These are phyloP conservation scores for Chironomus tepperi DNA, from an alignment of 1,140 invertebrate genomes.

Conservation along the genomic window DNA sequence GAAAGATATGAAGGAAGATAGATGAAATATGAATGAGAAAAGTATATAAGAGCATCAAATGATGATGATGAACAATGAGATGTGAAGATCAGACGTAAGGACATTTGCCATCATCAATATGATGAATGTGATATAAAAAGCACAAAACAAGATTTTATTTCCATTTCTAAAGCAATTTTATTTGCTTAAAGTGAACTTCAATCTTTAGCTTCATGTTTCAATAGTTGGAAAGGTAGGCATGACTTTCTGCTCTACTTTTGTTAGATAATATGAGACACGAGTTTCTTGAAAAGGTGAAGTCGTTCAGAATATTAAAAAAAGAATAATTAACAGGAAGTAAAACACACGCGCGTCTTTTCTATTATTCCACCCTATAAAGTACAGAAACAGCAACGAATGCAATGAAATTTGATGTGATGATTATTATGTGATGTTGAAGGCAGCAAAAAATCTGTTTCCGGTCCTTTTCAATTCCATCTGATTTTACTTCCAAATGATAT, in stretches of 20 bases:
- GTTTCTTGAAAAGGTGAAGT: background rate
- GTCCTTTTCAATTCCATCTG: background rate
- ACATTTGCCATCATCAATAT: background rate
- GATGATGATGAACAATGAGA: background rate
- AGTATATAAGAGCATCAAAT: background rate
- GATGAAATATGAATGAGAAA: background rate
- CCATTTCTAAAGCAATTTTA: background rate
- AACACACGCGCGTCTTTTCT: conserved; percentile 18
- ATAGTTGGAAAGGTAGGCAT: background rate
- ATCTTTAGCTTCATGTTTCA: background rate
- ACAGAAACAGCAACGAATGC: background rate
- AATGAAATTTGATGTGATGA: conserved; percentile 10
- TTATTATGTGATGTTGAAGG: conserved; percentile 16
- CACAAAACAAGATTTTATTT: background rate
- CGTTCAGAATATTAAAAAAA: background rate
- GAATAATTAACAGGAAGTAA: conserved; percentile 23
- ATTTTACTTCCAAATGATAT: conserved; percentile 3
- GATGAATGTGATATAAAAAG: conserved; percentile 4
- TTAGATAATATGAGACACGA: background rate
- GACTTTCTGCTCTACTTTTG: background rate
- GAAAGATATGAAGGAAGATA: background rate
- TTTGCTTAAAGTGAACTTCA: background rate
- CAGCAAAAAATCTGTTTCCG: conserved; percentile 22
- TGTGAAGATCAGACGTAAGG: background rate
- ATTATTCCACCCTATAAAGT: background rate